phyloP scores from a whole-genome alignment of 2,888 invertebrate species.

The Catocala fraxini region DNA sequence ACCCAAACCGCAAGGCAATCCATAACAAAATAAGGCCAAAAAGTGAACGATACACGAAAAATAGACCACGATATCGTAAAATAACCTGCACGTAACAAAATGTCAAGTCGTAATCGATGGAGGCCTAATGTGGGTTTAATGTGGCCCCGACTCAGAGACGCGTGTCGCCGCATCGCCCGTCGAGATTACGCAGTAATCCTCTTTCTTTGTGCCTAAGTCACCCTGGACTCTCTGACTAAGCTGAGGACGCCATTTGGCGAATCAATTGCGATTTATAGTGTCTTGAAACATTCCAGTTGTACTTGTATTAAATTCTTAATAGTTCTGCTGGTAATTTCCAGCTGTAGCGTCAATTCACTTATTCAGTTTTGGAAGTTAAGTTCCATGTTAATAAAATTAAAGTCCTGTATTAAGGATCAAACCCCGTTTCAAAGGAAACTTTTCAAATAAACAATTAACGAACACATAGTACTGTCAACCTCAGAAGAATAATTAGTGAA shows the following conservation, averaged over 20 bases:
- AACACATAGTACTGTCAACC: too few species aligned
- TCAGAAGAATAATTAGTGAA: too few species aligned
- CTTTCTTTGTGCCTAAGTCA: slow-evolving; percentile 79
- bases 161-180: slow-evolving; percentile 75
- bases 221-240: slow-evolving; percentile 60
- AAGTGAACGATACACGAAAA: slow-evolving; percentile 28
- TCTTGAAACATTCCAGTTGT: slow-evolving; percentile 38
- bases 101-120: slow-evolving; percentile 76
- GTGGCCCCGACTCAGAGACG: slow-evolving; percentile 67
- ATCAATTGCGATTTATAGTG: slow-evolving; percentile 68
- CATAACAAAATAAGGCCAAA: slow-evolving; percentile 13
- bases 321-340: not conserved
- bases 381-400: too few species aligned
- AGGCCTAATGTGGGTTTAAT: slow-evolving; percentile 82
- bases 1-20: not conserved
- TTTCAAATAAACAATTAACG: too few species aligned
- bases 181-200: slow-evolving; percentile 80
- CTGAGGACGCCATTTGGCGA: slow-evolving; percentile 62
- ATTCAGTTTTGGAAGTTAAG: too few species aligned
- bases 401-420: too few species aligned
- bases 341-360: not conserved
- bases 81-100: slow-evolving; percentile 60
- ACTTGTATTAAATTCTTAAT: slow-evolving; percentile 41
- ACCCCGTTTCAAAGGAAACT: too few species aligned
- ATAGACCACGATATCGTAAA: slow-evolving; percentile 49